Base-by-base conservation (phyloP, 2,797 vertebrate species). In the Halcyon smyrnensis region DNA sequence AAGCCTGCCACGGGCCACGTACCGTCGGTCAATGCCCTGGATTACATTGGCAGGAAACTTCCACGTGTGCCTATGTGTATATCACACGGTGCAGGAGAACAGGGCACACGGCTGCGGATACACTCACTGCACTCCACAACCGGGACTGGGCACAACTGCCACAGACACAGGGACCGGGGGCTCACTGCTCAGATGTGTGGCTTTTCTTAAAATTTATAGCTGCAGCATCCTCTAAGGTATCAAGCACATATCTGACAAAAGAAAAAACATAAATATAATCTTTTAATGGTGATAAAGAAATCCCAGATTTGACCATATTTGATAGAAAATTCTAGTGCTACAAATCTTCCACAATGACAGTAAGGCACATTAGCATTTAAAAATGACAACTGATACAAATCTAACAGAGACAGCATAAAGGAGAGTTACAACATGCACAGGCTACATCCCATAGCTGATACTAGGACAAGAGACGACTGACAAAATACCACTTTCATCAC, bases 241-340 rank as follows among this genome's bases (percentile, higher is more conserved):
- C 30, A 82, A 76, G 11, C 8, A 82, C 3, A 48, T 0, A 5
- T n/a, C 48, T 1, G 2, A 92, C 62, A 86, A 62, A 46, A 75
- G 76, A 28, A 65, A 53, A 32, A 32, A 6, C 19, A 88, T 16
- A 76, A 94, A 95, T 54, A 45, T 21, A 1, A 78, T 78, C 7
- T 76, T 97, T 97, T 96, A 97, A 95, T 97, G 24, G 28, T 30
- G 21, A 69, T 68, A 62, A 74, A 92, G 70, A 70, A 93, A 92
- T 30, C 46, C 36, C 80, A 70, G 48, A 70, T 87, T 92, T 81
- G 12, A 59, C 4, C 36, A 13, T 71, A 90, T 74, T 27, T 32
- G 64, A 90, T 25, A 93, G 56, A 75, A 93, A 88, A 85, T 34
- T 63, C n/a, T 57, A 83, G 28, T 0, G 7, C 36, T 53, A 71